phyloP scores from a whole-genome alignment of 2,888 invertebrate genomes.

The Eupithecia insigniata region DNA sequence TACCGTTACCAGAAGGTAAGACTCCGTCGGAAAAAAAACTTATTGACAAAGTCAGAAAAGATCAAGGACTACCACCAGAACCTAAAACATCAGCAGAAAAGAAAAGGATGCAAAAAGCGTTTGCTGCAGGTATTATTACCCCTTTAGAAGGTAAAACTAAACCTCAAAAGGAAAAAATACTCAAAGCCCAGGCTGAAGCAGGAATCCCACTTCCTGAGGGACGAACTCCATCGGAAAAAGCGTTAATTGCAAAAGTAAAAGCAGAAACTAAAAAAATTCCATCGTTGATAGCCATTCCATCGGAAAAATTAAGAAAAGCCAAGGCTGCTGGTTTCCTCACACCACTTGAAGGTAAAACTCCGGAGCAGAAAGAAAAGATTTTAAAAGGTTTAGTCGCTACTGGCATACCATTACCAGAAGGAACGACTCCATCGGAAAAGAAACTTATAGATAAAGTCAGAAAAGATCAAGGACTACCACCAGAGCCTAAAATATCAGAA shows the following conservation, averaged over 20 bases:
- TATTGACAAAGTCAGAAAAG: constrained; percentile 42
- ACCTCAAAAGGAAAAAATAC: constrained; percentile 46
- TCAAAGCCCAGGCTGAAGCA: constrained; percentile 45
- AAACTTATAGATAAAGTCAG: constrained; percentile 45
- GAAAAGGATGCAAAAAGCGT: constrained; percentile 45
- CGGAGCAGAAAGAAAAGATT: constrained; percentile 50
- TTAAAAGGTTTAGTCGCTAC: constrained; percentile 44
- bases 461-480: constrained; percentile 44
- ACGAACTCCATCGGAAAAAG: constrained; percentile 52
- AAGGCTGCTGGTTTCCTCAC: constrained; percentile 27
- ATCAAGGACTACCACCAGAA: constrained; percentile 45
- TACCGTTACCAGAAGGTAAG: constrained; percentile 47
- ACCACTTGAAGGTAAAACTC: constrained; percentile 45
- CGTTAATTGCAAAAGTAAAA: constrained; percentile 17
- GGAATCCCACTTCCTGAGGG: constrained; percentile 52
- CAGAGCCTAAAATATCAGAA: constrained; percentile 40
- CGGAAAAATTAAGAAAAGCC: constrained; percentile 46
- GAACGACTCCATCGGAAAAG: constrained; percentile 46
- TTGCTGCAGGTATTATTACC: constrained; percentile 39
- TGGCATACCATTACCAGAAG: constrained; percentile 44
- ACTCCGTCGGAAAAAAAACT: constrained; percentile 45
- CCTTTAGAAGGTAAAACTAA: constrained; percentile 46
- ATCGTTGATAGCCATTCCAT: constrained; percentile 22
- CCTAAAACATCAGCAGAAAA: constrained; percentile 41
- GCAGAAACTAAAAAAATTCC: neutral